Base-by-base conservation (phyloP, 2,888 invertebrate genomes). In the Pterostichus niger region DNA sequence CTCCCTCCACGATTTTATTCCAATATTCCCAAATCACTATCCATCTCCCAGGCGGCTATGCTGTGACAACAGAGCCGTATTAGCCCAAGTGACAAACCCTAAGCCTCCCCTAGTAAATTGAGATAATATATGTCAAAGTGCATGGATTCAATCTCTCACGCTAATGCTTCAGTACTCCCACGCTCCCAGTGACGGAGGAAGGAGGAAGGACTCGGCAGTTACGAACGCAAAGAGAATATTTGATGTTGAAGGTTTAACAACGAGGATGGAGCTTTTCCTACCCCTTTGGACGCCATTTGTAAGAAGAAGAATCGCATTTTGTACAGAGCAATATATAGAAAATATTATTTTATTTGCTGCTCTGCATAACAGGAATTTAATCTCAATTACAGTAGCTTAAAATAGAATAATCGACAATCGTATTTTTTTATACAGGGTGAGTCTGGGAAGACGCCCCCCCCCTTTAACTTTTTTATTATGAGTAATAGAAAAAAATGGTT, bases 81-180 rank as follows among this genome's bases (percentile, higher is more conserved):
- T 17, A 13, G 10, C 31, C 24, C 31, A 59, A 59, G 54, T 54
- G 54, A 54, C 54, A 54, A 54, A 15, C 54, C 54, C 54, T 61
- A 11, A 61, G 61, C 78, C 61, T 13, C 24, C 59, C 35, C n/a
- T 0, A 4, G 61, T 64, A 78, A 78, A 61, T 78, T 78, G 59
- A 78, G 78, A 78, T 78, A 78, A 78, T 78, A 64, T 49, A 78
- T 78, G 78, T 61, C 78, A 78, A 78, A 78, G 78, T 78, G 61
- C 61, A 61, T 59, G 78, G 78, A 64, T 77, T 77, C 56, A 77
- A 77, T 77, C 35, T 40, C 56, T 76, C 46, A 76, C 77, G 54
- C 56, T 77, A 77, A 77, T 76, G 52, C 76, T 13, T 15, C 59
- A 11, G 13, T 59, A 15, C 56, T 11, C 13, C 24, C 24, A 24